A percentile compares a stretch with the other conserved stretches of the same genome.
phyloP scores from a whole-genome alignment of 2,113 vertebrate genomes.

The Bujurquina vittata region DNA sequence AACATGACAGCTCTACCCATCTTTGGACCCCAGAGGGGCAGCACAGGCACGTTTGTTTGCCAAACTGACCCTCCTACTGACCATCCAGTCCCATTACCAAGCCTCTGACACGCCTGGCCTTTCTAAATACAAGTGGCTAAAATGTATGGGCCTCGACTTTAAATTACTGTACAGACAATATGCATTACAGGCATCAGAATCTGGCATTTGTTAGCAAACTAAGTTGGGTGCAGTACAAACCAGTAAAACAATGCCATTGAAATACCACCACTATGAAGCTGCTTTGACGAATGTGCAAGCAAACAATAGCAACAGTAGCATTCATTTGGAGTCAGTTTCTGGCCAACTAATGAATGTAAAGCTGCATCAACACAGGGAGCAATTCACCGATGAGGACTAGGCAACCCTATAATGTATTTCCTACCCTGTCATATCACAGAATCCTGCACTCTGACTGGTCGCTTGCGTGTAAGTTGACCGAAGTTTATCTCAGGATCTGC shows the following conservation, averaged over 20 bases:
- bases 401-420: slow-evolving; percentile 2
- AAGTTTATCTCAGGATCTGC: neutral
- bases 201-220: neutral
- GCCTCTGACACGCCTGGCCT: slow-evolving; percentile 1
- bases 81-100: slow-evolving; percentile 9
- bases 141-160: neutral
- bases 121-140: neutral
- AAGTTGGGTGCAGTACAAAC: too few relatives aligned
- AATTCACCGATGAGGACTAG: neutral
- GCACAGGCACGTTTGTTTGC: slow-evolving; percentile 33
- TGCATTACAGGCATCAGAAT: neutral
- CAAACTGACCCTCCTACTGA: slow-evolving; percentile 38
- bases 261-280: neutral
- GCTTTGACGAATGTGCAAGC: neutral
- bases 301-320: neutral
- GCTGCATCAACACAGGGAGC: neutral
- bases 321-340: neutral
- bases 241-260: neutral
- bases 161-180: neutral
- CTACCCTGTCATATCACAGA: neutral
- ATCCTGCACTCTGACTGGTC: neutral
- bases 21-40: slow-evolving; percentile 51
- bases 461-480: neutral
- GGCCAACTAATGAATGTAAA: neutral
- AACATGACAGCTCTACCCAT: slow-evolving; percentile 63